Evolutionary conservation across 2,113 vertebrate genomes (phyloP), one percentile per base, ranked within the genome.

Genomic region (Meles meles): DNA sequence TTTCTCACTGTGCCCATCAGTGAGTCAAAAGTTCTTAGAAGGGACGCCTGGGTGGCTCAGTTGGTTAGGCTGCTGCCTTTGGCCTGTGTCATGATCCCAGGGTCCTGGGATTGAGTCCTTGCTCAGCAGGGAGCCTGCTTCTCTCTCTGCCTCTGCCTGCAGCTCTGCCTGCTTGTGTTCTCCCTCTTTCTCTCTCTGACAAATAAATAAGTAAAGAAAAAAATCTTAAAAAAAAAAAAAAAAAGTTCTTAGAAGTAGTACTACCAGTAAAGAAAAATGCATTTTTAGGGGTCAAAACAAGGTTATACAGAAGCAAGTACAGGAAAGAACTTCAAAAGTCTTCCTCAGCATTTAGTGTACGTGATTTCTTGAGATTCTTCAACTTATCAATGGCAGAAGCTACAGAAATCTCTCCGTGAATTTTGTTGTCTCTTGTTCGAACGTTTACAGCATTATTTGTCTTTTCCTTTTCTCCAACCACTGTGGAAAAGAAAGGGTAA

Each of bases 381-480:
- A 99, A 98, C 91, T 99, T 99, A 76, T 99, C 98, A 93, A 99
- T 98, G 93, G 99, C 99, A 96, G 99, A 99, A 2, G 98, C 93
- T 34, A 99, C 93, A 0, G 98, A 98, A 98, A 99, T 98, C 96
- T 99, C 99, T 81, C 99, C 99, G 0, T 99, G 99, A 96, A 99
- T 98, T 98, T 99, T 99, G 99, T 99, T 99, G 99, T 99, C 99
- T 97, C 99, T 99, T 6, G 99, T 99, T 94, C 99, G 98, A 96
- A 99, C 99, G 1, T 99, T 99, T 97, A 99, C 99, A 27, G 99
- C 90, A 61, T 98, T 98, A 61, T 99, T 99, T 97, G 98, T 97
- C 98, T 99, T 99, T 98, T 99, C 99, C 97, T 99, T 99, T 98
- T 99, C 99, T 93, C 99, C 99, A 88, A 99, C 99, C 98, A 99